Percentiles rank a stretch among this genome's conserved stretches.
Conservation (phyloP, 2,888 invertebrate species). For the Stictocephala bisonia region DNA sequence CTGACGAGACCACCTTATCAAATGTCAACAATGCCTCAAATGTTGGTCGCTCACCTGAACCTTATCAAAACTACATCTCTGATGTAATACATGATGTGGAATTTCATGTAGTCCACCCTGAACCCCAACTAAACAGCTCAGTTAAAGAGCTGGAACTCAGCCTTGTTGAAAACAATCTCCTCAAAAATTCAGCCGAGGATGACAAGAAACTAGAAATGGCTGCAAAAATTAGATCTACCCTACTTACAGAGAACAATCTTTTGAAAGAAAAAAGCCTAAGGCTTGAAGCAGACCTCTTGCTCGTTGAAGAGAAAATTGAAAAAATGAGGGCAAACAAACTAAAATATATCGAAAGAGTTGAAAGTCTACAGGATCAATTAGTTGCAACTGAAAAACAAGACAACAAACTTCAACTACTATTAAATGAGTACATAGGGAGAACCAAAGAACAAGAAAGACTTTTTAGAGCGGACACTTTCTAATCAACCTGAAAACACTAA, state of each 20-base stretch:
- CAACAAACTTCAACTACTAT: background rate
- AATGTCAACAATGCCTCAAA: no score
- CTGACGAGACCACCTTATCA: no score
- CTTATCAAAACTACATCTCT: no score
- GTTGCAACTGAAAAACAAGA: background rate
- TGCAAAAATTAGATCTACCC: background rate
- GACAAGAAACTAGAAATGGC: background rate
- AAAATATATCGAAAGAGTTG: background rate
- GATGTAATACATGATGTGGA: no score
- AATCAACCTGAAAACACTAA: background rate
- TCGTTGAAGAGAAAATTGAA: background rate
- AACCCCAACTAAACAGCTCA: slow-evolving; percentile 14
- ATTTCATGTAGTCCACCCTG: no score
- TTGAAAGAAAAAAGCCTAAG: slow-evolving; percentile 4
- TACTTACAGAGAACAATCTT: slow-evolving; percentile 2
- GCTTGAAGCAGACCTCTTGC: slow-evolving; percentile 3
- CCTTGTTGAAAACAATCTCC: background rate
- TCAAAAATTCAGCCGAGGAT: background rate
- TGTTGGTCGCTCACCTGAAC: no score
- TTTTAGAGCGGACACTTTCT: background rate
- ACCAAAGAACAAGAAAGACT: background rate
- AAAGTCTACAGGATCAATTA: background rate
- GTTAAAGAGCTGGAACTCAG: background rate
- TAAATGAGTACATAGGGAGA: background rate
- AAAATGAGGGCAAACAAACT: background rate